Conservation (phyloP, 2,888 invertebrate species). For the Nephrotoma guestfalica region DNA sequence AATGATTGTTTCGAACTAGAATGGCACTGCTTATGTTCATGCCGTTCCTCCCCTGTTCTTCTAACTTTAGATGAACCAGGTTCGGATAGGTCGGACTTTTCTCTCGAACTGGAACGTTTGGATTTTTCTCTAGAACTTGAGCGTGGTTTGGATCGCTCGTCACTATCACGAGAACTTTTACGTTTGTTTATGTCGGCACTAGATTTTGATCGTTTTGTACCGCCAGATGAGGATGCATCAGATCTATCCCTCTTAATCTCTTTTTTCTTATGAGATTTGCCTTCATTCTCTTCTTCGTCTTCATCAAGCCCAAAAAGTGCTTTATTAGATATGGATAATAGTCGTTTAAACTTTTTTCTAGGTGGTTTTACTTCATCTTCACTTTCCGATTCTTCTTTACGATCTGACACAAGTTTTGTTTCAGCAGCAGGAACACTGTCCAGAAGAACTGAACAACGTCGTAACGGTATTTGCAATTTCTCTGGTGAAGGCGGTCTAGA, state of each 20-base stretch:
- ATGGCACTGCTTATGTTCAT: background rate
- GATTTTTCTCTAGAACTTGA: background rate
- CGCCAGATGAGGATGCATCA: background rate
- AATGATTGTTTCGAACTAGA: background rate
- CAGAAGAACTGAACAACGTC: background rate
- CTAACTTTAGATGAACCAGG: background rate
- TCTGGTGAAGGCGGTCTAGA: background rate
- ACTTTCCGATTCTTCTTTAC: background rate
- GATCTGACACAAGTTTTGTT: background rate
- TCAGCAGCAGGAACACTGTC: background rate
- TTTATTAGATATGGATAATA: background rate
- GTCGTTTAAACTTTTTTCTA: background rate
- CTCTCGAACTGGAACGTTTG: background rate
- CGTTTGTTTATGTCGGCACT: background rate
- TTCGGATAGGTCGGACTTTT: background rate
- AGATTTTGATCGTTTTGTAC: background rate
- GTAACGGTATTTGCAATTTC: background rate
- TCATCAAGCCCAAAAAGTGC: conserved; percentile 15
- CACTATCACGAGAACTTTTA: background rate
- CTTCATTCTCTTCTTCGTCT: conserved; percentile 10
- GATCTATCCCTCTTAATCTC: too few relatives aligned
- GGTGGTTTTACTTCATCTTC: background rate
- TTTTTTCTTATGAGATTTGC: conserved; percentile 5
- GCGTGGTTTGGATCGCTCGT: background rate
- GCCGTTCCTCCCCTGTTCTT: background rate